phyloP scores from a whole-genome alignment of 2,888 invertebrate genomes.

The Orthosia gothica region DNA sequence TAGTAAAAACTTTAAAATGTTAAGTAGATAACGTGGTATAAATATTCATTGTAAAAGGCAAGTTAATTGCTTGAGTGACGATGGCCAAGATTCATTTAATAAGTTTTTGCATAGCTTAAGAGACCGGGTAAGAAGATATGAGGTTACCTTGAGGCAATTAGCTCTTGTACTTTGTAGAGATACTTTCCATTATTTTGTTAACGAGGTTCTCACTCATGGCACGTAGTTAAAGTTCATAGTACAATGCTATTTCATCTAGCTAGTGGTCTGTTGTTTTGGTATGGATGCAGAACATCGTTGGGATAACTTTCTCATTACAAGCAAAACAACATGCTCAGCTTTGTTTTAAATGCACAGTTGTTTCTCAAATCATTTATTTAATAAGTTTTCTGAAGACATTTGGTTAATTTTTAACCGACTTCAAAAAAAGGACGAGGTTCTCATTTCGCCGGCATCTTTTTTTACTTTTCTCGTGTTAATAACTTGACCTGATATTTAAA shows the following conservation, averaged over 20 bases:
- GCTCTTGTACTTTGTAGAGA: neutral
- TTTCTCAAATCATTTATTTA: constrained; percentile 14
- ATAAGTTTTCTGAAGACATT: neutral
- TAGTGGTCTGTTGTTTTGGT: neutral
- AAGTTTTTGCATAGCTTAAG: constrained; percentile 19
- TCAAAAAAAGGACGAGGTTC: too few species aligned
- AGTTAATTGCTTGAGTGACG: constrained; percentile 19
- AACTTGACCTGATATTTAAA: too few species aligned
- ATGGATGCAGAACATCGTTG: neutral
- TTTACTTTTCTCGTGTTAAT: too few species aligned
- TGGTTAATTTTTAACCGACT: neutral
- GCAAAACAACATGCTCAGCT: constrained; percentile 1
- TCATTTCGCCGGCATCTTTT: too few species aligned
- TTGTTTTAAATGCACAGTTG: neutral
- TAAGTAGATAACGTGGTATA: constrained; percentile 23
- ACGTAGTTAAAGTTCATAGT: neutral
- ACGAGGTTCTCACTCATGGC: neutral
- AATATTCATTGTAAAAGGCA: constrained; percentile 40
- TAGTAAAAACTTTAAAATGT: constrained; percentile 29
- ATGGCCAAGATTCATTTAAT: constrained; percentile 14
- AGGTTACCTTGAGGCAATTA: constrained; percentile 27
- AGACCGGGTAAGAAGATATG: constrained; percentile 3
- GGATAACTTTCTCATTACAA: neutral
- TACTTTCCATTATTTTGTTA: constrained; percentile 2
- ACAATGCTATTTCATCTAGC: neutral